Evolutionary conservation across 2,113 vertebrate species (phyloP), one percentile per base, ranked within the genome.

Genomic region (Aphyosemion australe): DNA sequence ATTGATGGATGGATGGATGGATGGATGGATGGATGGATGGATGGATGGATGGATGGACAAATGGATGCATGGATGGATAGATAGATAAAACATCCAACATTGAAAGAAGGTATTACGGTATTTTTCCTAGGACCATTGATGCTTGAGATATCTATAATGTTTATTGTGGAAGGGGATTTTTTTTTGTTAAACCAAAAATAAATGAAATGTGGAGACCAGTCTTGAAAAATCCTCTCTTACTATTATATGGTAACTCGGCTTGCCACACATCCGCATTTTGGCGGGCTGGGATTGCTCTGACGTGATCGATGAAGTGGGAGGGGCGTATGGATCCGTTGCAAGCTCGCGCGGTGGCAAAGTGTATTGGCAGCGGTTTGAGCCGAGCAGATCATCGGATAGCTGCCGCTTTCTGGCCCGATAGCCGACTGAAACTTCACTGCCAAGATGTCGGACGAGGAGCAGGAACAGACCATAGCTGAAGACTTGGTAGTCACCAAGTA

Each of bases 401-500:
- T 14, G 53, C 26, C 12, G 61, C 65, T 64, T 54, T 11, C 16
- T 20, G 58, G 41, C n/a, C 37, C 47, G 15, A 72, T 6, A 10
- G 52, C 67, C 13, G 74, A 83, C 74, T 48, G 46, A 56, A 73
- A 73, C 65, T 72, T 69, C 43, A 75, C 84, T 74, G 81, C 60
- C 70, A 86, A 85, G n/a, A 91, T 91, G 89, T 90, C 89, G 16
- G 95, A 97, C 88, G 95, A 96, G 12, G 94, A 95, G 84, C 94
- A 95, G 63, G 96, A 97, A 80, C 94, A 95, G 85, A 98, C 96
- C 65, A 93, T 98, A 82, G 95, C 96, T 37, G 95, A 98, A 82
- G 96, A 98, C 78, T 80, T 94, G 90, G 95, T 97, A 74, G 95
- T 97, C 87, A 97, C 95, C 90, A 97, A 97, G 90, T 97, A 97